These are phyloP conservation scores for Caenorhabditis virilis DNA, from an alignment of 2,888 invertebrate species.

Conservation along the genomic window DNA sequence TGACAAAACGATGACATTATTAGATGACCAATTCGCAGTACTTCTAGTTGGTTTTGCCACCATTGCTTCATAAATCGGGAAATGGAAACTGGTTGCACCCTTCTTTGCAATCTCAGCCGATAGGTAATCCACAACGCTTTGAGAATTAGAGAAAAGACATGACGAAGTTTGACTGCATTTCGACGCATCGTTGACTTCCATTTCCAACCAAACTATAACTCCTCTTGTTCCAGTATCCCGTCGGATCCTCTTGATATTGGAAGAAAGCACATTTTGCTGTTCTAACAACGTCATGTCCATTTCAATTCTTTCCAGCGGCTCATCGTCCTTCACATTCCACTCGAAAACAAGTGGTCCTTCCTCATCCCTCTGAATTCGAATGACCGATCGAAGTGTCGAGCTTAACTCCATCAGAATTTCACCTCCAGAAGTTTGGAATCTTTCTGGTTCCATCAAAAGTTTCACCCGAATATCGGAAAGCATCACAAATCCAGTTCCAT, in stretches of 20 bases:
- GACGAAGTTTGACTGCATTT: too few species aligned
- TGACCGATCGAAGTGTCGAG: conserved; percentile 48
- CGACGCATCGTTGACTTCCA: too few species aligned
- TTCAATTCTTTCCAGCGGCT: conserved; percentile 16
- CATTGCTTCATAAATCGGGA: conserved; percentile 37
- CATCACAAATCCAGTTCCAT: too few species aligned
- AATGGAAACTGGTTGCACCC: conserved; percentile 11
- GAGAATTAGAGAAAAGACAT: conserved; percentile 55
- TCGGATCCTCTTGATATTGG: background rate
- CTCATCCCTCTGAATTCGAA: conserved; percentile 50
- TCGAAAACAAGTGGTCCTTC: conserved; percentile 57
- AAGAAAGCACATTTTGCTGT: conserved; percentile 6
- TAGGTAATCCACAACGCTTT: conserved; percentile 55
- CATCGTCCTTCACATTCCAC: conserved; percentile 45
- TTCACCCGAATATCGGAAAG: conserved; percentile 51
- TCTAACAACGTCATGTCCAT: conserved; percentile 22
- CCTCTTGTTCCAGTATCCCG: conserved; percentile 9
- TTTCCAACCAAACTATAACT: conserved; percentile 37
- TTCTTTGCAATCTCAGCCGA: conserved; percentile 57
- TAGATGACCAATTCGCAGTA: background rate
- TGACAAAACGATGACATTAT: background rate
- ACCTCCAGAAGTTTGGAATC: conserved; percentile 41
- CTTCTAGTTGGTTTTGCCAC: conserved; percentile 8
- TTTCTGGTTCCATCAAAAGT: conserved; percentile 41
- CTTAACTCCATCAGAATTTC: conserved; percentile 50